A percentile compares a stretch with the other conserved stretches of the same genome.
Evolutionary conservation across 2,113 vertebrate species (phyloP).

Genomic region (Zosterops borbonicus): DNA sequence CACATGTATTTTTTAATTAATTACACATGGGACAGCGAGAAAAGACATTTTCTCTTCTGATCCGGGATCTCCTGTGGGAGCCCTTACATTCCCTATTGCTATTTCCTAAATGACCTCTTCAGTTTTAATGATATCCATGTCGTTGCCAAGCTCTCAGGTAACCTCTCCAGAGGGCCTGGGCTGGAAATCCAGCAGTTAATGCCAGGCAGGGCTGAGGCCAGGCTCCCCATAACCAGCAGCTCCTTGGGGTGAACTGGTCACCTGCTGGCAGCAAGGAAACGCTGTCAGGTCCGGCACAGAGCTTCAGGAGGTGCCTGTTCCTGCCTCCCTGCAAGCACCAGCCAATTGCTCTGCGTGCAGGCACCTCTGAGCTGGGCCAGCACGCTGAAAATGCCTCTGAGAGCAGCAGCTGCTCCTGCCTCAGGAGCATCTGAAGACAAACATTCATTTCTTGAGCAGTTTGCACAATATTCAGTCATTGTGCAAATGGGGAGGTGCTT

Average conservation of each 20-base stretch:
- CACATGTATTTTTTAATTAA: neutral
- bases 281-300: neutral
- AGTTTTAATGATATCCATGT: neutral
- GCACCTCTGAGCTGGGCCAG: neutral
- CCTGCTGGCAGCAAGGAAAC: neutral
- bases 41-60: neutral
- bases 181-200: neutral
- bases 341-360: fast-evolving
- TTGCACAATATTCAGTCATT: neutral
- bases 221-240: neutral
- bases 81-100: neutral
- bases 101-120: neutral
- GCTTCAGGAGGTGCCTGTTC: fast-evolving
- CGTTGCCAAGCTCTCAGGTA: neutral
- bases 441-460: neutral
- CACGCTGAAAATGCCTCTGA: neutral
- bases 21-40: neutral
- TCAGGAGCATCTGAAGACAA: neutral
- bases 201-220: neutral
- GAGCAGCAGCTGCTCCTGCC: neutral
- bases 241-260: neutral
- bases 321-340: neutral
- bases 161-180: neutral
- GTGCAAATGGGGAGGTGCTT: neutral
- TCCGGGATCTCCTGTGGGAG: neutral